Evolutionary conservation across 2,888 invertebrate species (phyloP).

Genomic region (Malthinus flaveolus): DNA sequence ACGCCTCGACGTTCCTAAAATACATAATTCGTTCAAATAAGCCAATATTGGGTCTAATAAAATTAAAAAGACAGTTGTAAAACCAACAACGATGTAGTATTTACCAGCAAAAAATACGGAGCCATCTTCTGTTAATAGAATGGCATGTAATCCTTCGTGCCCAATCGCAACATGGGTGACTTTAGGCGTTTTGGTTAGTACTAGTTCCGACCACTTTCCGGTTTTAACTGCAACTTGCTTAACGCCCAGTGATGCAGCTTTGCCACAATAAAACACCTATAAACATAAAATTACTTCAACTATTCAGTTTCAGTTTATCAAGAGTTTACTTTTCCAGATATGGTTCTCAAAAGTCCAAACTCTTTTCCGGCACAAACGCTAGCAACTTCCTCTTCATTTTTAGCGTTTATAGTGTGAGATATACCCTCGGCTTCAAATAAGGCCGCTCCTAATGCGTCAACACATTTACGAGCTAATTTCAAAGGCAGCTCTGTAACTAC

Average conservation of each 20-base stretch:
- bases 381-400: constrained; percentile 74
- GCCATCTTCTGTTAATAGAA: constrained; percentile 91
- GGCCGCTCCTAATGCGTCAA: constrained; percentile 75
- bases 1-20: constrained; percentile 78
- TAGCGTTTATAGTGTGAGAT: constrained; percentile 47
- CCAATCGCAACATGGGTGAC: constrained; percentile 83
- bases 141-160: constrained; percentile 90
- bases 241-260: constrained; percentile 82
- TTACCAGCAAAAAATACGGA: constrained; percentile 76
- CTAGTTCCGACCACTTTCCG: constrained; percentile 66
- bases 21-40: not conserved
- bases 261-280: constrained; percentile 83
- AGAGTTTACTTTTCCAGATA: constrained; percentile 76
- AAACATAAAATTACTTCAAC: constrained; percentile 23
- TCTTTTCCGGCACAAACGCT: constrained; percentile 86
- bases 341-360: constrained; percentile 81
- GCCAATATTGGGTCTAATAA: too few species aligned
- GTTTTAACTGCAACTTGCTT: constrained; percentile 62
- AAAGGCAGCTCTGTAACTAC: constrained; percentile 69
- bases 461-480: constrained; percentile 77
- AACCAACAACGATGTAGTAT: not conserved
- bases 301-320: constrained; percentile 8
- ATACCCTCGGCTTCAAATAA: constrained; percentile 69
- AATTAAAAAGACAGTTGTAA: too few species aligned
- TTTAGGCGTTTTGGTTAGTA: constrained; percentile 70